Percentiles rank a stretch among this genome's conserved stretches.
Evolutionary conservation across 2,797 vertebrate genomes (phyloP).

Genomic region (Synanceia verrucosa): DNA sequence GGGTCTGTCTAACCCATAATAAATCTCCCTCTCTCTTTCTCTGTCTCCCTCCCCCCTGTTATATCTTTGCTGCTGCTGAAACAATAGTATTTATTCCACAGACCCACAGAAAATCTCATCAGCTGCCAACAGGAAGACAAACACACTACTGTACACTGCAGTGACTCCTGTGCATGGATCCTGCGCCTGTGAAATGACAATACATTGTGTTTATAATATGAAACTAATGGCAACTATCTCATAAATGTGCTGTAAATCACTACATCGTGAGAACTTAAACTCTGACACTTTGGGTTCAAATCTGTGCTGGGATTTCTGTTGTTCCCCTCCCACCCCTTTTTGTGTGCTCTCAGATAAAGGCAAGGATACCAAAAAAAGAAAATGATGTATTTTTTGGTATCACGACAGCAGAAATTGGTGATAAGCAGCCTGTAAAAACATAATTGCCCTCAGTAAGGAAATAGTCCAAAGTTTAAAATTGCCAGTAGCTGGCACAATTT

Average conservation of each 20-base stretch:
- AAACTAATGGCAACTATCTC: neutral
- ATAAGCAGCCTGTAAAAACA: constrained; percentile 12
- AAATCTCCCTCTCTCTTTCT: constrained; percentile 31
- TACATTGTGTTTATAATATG: constrained; percentile 27
- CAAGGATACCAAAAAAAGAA: neutral
- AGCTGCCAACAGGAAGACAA: constrained; percentile 68
- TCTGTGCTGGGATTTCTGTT: neutral
- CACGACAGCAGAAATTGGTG: neutral
- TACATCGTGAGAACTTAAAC: neutral
- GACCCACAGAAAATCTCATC: constrained; percentile 60
- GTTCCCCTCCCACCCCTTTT: neutral
- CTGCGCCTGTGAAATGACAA: constrained; percentile 2
- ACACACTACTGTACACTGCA: constrained; percentile 30
- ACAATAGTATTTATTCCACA: constrained; percentile 75
- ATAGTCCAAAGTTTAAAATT: constrained; percentile 4
- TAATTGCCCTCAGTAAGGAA: neutral
- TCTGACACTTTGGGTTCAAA: neutral
- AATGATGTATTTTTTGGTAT: neutral
- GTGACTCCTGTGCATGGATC: constrained; percentile 17
- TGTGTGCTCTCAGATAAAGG: neutral
- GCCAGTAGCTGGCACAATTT: neutral
- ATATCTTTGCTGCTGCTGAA: constrained; percentile 54
- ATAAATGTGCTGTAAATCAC: constrained; percentile 3
- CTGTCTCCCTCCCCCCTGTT: constrained; percentile 10
- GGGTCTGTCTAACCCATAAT: constrained; percentile 43